These are phyloP conservation scores for Podarcis lilfordi DNA, from an alignment of 2,797 vertebrate species.

Conservation along the genomic window DNA sequence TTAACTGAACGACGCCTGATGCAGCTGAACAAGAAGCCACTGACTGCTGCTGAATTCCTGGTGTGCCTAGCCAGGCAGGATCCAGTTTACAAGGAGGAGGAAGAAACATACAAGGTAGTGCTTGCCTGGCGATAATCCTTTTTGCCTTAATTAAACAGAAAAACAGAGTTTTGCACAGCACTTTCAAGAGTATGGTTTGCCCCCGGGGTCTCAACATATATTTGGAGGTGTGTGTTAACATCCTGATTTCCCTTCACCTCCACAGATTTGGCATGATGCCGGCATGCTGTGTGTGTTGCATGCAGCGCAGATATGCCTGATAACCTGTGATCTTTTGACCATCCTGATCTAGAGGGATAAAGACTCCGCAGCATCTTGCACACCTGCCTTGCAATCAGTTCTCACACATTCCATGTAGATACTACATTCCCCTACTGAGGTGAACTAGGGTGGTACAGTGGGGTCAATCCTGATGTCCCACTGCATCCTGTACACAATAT, in stretches of 20 bases:
- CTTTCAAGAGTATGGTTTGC: not conserved
- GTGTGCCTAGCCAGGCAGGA: constrained; percentile 73
- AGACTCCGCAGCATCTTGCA: not conserved
- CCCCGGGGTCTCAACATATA: not conserved
- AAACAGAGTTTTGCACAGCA: not conserved
- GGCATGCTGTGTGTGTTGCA: not conserved
- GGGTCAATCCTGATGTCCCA: not conserved
- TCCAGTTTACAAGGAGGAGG: constrained; percentile 85
- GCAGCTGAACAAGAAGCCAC: constrained; percentile 74
- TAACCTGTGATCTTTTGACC: not conserved
- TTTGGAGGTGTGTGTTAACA: not conserved
- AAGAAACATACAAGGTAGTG: constrained; percentile 84
- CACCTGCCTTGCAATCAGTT: no score
- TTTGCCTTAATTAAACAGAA: not conserved
- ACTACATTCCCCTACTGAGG: not conserved
- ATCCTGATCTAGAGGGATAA: not conserved
- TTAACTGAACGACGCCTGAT: constrained; percentile 76
- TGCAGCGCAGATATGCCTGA: not conserved
- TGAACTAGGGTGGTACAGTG: not conserved
- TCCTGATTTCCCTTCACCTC: not conserved
- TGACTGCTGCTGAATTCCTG: constrained; percentile 80
- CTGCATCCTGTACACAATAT: not conserved
- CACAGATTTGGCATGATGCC: not conserved
- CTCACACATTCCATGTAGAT: not conserved
- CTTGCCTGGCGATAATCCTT: accelerated